Evolutionary conservation across 2,888 invertebrate species (phyloP).

Genomic region (Liopterus haemorrhoidalis): DNA sequence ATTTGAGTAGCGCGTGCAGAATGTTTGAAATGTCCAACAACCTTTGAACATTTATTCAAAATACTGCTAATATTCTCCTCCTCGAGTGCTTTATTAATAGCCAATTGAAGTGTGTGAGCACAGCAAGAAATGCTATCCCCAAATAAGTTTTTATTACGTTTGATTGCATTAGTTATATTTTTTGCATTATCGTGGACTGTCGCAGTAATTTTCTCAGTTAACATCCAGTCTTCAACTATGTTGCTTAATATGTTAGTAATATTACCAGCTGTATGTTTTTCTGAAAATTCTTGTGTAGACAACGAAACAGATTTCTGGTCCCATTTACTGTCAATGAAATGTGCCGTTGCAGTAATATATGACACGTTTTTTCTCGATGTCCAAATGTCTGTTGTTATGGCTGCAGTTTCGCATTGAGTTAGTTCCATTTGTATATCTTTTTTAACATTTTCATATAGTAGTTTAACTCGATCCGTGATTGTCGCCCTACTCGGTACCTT

Average conservation of each 20-base stretch:
- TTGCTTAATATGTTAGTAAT: constrained; percentile 27
- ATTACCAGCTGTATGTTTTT: constrained; percentile 29
- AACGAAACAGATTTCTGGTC: constrained; percentile 25
- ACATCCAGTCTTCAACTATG: constrained; percentile 29
- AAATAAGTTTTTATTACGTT: constrained; percentile 9
- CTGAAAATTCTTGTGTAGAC: constrained; percentile 27
- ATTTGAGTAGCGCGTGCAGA: constrained; percentile 27
- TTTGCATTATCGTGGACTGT: constrained; percentile 34
- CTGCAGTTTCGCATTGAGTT: constrained; percentile 11
- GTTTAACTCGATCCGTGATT: constrained; percentile 20
- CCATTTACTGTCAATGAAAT: constrained; percentile 28
- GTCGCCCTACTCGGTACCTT: constrained; percentile 23
- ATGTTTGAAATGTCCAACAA: constrained; percentile 33
- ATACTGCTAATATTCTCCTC: constrained; percentile 12
- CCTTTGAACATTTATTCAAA: constrained; percentile 26
- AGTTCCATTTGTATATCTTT: constrained; percentile 13
- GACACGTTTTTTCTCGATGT: constrained; percentile 30
- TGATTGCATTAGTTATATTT: constrained; percentile 30
- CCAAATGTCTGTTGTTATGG: constrained; percentile 33
- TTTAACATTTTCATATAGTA: constrained; percentile 20
- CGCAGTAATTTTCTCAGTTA: constrained; percentile 27
- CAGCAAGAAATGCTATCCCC: constrained; percentile 30
- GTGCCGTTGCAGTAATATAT: constrained; percentile 31
- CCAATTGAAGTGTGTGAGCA: constrained; percentile 33
- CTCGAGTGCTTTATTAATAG: constrained; percentile 29